Base-by-base conservation (phyloP, 1,140 invertebrate genomes). In the Rhopalosiphum padi region DNA sequence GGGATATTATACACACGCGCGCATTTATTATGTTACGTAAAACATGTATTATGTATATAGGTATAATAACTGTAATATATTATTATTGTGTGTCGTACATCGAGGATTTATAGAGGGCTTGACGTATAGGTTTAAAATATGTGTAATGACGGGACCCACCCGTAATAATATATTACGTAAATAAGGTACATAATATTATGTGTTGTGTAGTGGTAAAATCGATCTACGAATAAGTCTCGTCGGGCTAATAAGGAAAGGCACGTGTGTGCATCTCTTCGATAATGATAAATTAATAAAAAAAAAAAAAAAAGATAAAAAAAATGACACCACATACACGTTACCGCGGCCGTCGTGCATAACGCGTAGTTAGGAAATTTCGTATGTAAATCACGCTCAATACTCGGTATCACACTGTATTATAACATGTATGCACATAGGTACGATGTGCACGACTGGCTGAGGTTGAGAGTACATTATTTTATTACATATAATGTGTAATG, bases 41-140 rank as follows among this genome's bases (percentile, higher is more conserved):
- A n/a, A 77, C 60, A n/a, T n/a, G 30, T n/a, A 77, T n/a, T n/a
- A n/a, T n/a, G 15, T 7, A n/a, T 35, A n/a, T 68, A n/a, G 30
- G 30, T n/a, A 77, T 77, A 60, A n/a, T n/a, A n/a, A 15, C 11
- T n/a, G n/a, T 77, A 60, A 77, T 77, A 77, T 77, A 77, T 77
- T 77, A 77, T n/a, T n/a, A 77, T 77, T 18, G 60, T n/a, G 60
- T n/a, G 60, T 77, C 60, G 60, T 11, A 53, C 53, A 53, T 53
- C 53, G 30, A 4, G n/a, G 60, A 77, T 77, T 77, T 77, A 77
- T n/a, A 18, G 60, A n/a, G n/a, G 60, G 15, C 60, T 77, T 77
- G 60, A 77, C 60, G 60, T 77, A n/a, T 77, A 77, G 60, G n/a
- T n/a, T n/a, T n/a, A 77, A 77, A 77, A 77, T 77, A 77, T 77